Evolutionary conservation across 92 coral and sea anemone species (phyloP).

Genomic region (Porites rus): DNA sequence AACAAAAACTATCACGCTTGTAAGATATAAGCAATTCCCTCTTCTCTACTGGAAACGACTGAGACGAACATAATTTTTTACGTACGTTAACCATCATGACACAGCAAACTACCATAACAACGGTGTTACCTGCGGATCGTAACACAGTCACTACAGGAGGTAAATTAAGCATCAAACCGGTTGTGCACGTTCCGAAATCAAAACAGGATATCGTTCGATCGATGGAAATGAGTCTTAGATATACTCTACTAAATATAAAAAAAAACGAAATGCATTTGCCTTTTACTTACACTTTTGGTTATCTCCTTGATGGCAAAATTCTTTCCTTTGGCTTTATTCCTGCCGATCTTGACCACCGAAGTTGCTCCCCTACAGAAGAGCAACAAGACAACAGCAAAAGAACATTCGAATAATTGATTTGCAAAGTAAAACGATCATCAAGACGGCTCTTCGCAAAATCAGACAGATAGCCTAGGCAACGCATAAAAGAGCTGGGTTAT

Average conservation of each 20-base stretch:
- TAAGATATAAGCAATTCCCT: background rate
- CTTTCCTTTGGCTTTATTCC: conserved; percentile 84
- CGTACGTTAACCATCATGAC: background rate
- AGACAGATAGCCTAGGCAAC: background rate
- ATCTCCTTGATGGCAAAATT: conserved; percentile 91
- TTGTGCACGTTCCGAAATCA: background rate
- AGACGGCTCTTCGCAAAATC: background rate
- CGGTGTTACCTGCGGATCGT: background rate
- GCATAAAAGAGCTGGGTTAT: background rate
- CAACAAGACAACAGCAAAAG: conserved; percentile 2
- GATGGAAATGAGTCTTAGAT: background rate
- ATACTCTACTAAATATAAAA: background rate
- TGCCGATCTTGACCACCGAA: conserved; percentile 83
- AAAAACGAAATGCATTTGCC: background rate
- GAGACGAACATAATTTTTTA: background rate
- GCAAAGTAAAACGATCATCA: background rate
- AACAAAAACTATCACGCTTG: background rate
- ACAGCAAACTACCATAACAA: conserved; percentile 36
- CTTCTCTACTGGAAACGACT: background rate
- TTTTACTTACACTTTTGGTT: conserved; percentile 87
- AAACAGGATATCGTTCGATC: background rate
- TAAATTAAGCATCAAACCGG: background rate
- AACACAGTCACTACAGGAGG: background rate
- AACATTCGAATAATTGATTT: conserved; percentile 2
- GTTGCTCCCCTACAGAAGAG: conserved; percentile 87